phyloP scores from a whole-genome alignment of 2,113 vertebrate species.

The Ageneiosus marmoratus region DNA sequence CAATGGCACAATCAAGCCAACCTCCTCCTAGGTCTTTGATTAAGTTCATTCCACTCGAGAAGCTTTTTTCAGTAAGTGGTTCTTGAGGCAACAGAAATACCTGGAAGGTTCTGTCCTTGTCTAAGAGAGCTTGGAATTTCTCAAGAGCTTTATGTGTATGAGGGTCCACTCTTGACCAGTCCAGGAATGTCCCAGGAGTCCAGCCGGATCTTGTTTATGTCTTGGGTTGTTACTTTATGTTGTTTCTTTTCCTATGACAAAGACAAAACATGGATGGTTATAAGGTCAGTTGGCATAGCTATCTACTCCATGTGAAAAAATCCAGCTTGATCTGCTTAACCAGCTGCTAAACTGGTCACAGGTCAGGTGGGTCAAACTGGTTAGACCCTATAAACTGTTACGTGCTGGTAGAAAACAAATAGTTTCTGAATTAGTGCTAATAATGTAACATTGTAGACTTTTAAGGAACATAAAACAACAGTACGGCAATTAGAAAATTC shows the following conservation, averaged over 20 bases:
- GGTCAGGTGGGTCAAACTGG: background rate
- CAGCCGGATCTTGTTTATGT: constrained; percentile 25
- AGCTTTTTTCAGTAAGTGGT: constrained; percentile 45
- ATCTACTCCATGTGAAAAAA: background rate
- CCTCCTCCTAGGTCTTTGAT: background rate
- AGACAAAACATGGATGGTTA: constrained; percentile 44
- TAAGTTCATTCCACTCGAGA: background rate
- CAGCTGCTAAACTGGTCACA: background rate
- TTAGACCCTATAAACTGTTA: background rate
- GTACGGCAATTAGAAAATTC: background rate
- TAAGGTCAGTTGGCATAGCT: background rate
- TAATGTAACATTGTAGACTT: background rate
- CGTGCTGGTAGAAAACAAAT: background rate
- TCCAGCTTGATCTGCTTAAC: background rate
- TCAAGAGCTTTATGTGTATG: constrained; percentile 62
- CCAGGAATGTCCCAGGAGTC: constrained; percentile 39
- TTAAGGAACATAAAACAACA: background rate
- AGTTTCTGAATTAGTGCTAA: background rate
- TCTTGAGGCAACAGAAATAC: constrained; percentile 35
- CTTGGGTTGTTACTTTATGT: constrained; percentile 11
- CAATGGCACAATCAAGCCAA: background rate
- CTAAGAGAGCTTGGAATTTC: constrained; percentile 57
- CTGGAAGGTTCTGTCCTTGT: constrained; percentile 53
- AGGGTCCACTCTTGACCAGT: constrained; percentile 49
- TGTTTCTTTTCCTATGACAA: constrained; percentile 41